Base-by-base conservation (phyloP, 23 tunicate species). In the Diplosoma virens region DNA sequence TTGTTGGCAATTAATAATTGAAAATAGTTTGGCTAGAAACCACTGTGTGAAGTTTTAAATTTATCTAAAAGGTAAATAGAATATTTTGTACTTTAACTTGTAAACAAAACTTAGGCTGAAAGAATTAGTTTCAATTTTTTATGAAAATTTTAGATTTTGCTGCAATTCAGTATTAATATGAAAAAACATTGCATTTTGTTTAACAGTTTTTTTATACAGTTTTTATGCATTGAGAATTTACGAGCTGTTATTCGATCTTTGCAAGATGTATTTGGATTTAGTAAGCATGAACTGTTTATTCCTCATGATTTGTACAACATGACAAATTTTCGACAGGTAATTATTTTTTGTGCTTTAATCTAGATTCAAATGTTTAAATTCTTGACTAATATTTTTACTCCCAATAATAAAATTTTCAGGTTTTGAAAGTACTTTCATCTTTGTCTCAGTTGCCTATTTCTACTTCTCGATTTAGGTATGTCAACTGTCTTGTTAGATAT, bases 191-290 rank as follows among this genome's bases (percentile, higher is more conserved):
- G n/a, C n/a, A n/a, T n/a, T n/a, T n/a, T n/a, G n/a, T n/a, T n/a
- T n/a, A n/a, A n/a, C 26, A 20, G 56, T 82, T 47, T 88, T 33
- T 59, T 2, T 53, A 80, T 83, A 45, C 67, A 92, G 97, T 92
- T 92, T 80, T 75, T 85, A 23, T 92, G 97, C 71, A 29, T 85
- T 37, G 86, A 92, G 76, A 92, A 92, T 75, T 58, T 92, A 14
- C 59, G 87, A 30, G 59, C 77, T 22, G 92, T 80, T 1, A 37
- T 76, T 33, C 25, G 82, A 16, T 71, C 85, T 6, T 36, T 92
- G 37, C 73, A 35, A 7, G 64, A 32, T 33, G 79, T 60, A 0
- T 92, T 92, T 59, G 41, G 86, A 26, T 41, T 92, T 14, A 18
- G 69, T 14, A 30, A 59, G 35, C 58, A 71, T 3, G 88, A 89